Evolutionary conservation across 2,888 invertebrate species (phyloP), one percentile per base, ranked within the genome.

Genomic region (Rhagonycha fulva): DNA sequence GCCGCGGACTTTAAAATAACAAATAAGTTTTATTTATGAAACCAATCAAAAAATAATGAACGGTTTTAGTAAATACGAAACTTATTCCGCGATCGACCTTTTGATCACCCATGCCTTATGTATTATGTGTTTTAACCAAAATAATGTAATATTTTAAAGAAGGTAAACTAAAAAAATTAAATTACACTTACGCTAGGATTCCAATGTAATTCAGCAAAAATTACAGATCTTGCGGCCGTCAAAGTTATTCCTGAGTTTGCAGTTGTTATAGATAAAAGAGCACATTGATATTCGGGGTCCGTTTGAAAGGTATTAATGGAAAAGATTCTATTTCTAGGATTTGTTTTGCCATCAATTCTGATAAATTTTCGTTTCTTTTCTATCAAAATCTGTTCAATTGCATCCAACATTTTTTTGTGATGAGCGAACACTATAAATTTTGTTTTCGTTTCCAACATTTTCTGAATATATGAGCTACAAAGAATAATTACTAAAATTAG

Each of bases 151-250:
- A n/a, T n/a, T n/a, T n/a, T n/a, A n/a, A n/a, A n/a, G n/a, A n/a
- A 19, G 19, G 19, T 19, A 19, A 19, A 2, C 2, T 19, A 19
- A 19, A 19, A 19, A 19, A 19, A 19, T 19, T 19, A 19, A 19
- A 2, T 19, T 19, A 85, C 88, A 85, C 88, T 86, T 88, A 97
- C 97, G 86, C 98, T 98, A 4, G 99, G 99, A 89, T 98, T 99
- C 98, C 98, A 99, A 86, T 95, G 96, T 60, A 98, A 89, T 87
- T 98, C 98, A 0, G 97, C 96, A 89, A 99, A 99, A 0, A 99
- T 88, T 19, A 99, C 98, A 14, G 96, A 89, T 74, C 92, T 91
- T 0, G 98, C 98, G 0, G 98, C 95, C 0, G 98, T 98, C 71
- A 99, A 89, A 4, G 98, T 98, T 72, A 99, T 92, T 0, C 99